These are phyloP conservation scores for Penaeus vannamei DNA, from an alignment of 1,140 invertebrate genomes.

Conservation along the genomic window DNA sequence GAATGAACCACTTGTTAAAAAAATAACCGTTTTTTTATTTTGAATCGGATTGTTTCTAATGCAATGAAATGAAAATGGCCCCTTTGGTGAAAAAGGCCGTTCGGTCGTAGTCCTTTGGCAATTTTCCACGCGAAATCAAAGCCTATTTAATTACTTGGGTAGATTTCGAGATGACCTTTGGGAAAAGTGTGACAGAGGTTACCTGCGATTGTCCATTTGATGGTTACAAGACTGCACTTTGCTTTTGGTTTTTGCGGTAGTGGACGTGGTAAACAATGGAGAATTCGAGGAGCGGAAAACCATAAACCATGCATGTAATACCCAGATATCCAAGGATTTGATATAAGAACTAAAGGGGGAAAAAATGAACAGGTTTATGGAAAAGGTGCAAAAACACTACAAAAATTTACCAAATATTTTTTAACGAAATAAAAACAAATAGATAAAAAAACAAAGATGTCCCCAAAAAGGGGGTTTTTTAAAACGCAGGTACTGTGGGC, in stretches of 20 bases:
- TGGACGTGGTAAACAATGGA: conserved; percentile 69
- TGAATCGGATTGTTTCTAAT: no score
- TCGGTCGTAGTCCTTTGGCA: no score
- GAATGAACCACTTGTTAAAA: no score
- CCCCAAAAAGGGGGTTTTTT: conserved; percentile 64
- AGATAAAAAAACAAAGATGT: neutral
- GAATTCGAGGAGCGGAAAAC: conserved; percentile 69
- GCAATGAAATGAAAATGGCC: no score
- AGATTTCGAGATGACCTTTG: no score
- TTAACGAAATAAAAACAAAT: neutral
- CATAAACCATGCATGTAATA: conserved; percentile 70
- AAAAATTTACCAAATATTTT: no score
- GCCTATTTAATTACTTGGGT: no score
- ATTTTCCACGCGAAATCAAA: no score
- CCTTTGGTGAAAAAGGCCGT: no score
- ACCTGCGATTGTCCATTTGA: neutral
- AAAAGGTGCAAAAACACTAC: no score
- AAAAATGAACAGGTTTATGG: neutral
- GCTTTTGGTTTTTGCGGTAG: conserved; percentile 48
- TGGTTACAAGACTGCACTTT: neutral
- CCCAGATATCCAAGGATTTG: conserved; percentile 73
- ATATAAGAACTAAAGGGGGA: conserved; percentile 73
- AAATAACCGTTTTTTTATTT: no score
- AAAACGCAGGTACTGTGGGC: conserved; percentile 66
- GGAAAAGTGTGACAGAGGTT: no score